phyloP scores from a whole-genome alignment of 2,888 invertebrate genomes.

The Idaea biselata region DNA sequence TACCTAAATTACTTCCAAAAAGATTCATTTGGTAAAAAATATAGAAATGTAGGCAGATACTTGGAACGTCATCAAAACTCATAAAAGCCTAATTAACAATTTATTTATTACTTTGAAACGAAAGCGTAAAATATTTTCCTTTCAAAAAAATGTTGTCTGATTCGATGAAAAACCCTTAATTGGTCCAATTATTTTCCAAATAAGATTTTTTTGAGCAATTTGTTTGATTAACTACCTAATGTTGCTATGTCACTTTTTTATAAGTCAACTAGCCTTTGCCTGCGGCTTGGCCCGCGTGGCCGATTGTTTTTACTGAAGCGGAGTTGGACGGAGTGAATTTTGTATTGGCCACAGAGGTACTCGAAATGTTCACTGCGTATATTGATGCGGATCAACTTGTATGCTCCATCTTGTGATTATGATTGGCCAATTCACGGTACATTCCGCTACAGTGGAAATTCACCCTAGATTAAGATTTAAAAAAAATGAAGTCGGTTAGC shows the following conservation, averaged over 20 bases:
- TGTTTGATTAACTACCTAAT: neutral
- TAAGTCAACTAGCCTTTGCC: neutral
- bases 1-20: neutral
- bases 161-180: neutral
- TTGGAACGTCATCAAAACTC: neutral
- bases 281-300: no score
- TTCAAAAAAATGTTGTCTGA: neutral
- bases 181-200: neutral
- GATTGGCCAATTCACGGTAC: no score
- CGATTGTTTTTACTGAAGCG: no score
- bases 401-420: no score
- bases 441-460: no score
- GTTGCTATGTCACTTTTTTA: neutral
- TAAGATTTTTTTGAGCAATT: neutral
- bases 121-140: neutral
- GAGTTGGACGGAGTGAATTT: no score
- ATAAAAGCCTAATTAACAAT: conserved; percentile 1
- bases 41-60: neutral
- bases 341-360: no score
- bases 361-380: no score
- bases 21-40: neutral
- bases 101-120: neutral
- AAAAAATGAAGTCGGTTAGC: no score
- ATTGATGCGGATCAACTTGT: no score
- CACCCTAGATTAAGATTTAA: no score